A percentile compares a stretch with the other conserved stretches of the same genome.
Conservation (phyloP, 2,113 vertebrate species). For the Nibea albiflora region DNA sequence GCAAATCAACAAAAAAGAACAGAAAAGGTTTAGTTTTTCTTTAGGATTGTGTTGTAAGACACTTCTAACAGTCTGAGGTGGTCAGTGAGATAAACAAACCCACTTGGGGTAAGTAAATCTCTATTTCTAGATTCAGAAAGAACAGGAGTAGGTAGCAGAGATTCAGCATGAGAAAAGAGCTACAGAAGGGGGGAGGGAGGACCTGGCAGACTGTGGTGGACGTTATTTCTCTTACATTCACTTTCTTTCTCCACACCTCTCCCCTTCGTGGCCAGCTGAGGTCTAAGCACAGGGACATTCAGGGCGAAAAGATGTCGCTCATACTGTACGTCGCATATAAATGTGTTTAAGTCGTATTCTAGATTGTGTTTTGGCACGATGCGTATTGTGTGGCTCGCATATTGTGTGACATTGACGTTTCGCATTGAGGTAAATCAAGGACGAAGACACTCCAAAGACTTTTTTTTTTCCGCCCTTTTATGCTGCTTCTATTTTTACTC, state of each 20-base stretch:
- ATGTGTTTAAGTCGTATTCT: background rate
- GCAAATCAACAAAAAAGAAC: no score
- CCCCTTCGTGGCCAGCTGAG: slow-evolving; percentile 6
- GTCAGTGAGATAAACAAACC: no score
- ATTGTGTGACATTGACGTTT: slow-evolving; percentile 7
- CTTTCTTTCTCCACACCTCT: slow-evolving; percentile 21
- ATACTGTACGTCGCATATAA: background rate
- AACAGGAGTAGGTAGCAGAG: background rate
- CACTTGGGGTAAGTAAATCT: no score
- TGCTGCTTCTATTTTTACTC: slow-evolving; percentile 44
- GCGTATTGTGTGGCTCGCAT: slow-evolving; percentile 2
- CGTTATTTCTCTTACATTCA: slow-evolving; percentile 36
- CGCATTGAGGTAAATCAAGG: slow-evolving; percentile 42
- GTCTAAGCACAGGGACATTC: slow-evolving; percentile 7
- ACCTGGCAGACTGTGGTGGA: slow-evolving; percentile 12
- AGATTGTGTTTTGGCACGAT: background rate
- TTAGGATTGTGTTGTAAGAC: no score
- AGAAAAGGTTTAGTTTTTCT: no score
- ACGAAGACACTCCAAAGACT: slow-evolving; percentile 30
- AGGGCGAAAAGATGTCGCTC: background rate
- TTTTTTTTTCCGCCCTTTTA: slow-evolving; percentile 19
- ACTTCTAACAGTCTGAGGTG: no score
- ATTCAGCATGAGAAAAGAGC: background rate
- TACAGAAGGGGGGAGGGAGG: background rate
- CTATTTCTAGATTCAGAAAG: no score